phyloP scores from a whole-genome alignment of 2,797 vertebrate genomes.

The Eulemur albifrons region DNA sequence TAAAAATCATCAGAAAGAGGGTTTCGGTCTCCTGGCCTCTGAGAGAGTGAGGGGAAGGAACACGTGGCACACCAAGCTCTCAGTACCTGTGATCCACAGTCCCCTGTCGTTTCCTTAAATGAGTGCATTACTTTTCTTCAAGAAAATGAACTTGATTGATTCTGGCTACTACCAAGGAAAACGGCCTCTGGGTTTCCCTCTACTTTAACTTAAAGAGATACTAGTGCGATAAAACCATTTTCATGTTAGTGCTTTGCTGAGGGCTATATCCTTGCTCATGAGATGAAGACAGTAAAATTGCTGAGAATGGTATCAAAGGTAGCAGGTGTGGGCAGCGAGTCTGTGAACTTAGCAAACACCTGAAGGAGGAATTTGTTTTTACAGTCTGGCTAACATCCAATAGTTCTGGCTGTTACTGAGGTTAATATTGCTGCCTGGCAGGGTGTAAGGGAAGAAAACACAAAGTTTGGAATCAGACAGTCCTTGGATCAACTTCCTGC shows the following conservation, averaged over 20 bases:
- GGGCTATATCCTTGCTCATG: fast-evolving
- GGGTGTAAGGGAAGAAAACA: neutral
- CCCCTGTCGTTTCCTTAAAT: neutral
- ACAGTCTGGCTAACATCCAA: neutral
- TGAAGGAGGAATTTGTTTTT: neutral
- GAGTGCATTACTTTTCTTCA: neutral
- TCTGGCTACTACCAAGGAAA: neutral
- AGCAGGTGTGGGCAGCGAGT: neutral
- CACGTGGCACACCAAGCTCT: fast-evolving
- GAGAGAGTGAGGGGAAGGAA: neutral
- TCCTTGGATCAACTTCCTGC: neutral
- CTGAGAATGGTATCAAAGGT: neutral
- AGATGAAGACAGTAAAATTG: neutral
- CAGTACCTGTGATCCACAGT: neutral
- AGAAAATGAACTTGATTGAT: neutral
- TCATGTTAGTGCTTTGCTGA: neutral
- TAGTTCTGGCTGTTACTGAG: neutral
- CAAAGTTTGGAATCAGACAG: neutral
- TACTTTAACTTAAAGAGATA: too few species aligned
- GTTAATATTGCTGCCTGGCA: neutral
- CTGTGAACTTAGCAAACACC: neutral
- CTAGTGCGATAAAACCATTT: neutral
- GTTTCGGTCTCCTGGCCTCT: neutral
- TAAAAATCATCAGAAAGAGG: neutral
- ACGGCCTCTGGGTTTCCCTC: neutral